phyloP scores from a whole-genome alignment of 2,888 invertebrate species.

The Acrobasis consociella region DNA sequence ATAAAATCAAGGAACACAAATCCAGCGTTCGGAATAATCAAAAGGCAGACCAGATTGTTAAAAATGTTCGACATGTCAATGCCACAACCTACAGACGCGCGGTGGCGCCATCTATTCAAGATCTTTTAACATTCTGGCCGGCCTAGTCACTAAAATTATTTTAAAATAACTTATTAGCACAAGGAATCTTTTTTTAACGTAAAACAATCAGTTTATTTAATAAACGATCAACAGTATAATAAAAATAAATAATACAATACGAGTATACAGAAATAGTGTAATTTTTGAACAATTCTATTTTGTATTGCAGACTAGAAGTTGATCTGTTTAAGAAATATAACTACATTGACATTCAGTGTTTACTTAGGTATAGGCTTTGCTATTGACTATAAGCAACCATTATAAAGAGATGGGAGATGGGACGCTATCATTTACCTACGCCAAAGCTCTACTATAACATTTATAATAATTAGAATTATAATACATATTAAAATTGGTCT shows the following conservation, averaged over 20 bases:
- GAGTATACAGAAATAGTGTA: slow-evolving; percentile 22
- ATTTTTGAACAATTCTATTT: slow-evolving; percentile 22
- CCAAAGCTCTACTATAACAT: too few relatives aligned
- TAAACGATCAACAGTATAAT: slow-evolving; percentile 40
- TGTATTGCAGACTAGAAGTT: slow-evolving; percentile 19
- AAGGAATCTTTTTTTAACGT: slow-evolving; percentile 39
- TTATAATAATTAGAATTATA: too few relatives aligned
- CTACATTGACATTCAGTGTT: too few relatives aligned
- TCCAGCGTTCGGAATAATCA: slow-evolving; percentile 43
- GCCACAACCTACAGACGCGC: too few relatives aligned
- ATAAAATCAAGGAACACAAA: slow-evolving; percentile 52
- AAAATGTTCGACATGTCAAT: too few relatives aligned
- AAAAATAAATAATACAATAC: slow-evolving; percentile 29
- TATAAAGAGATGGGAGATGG: too few relatives aligned
- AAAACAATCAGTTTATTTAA: slow-evolving; percentile 55
- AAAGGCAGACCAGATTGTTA: slow-evolving; percentile 22
- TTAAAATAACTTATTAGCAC: slow-evolving; percentile 53
- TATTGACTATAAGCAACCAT: too few relatives aligned
- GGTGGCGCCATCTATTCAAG: too few relatives aligned
- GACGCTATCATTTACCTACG: too few relatives aligned
- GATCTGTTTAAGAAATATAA: slow-evolving; percentile 10
- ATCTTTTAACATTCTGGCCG: too few relatives aligned
- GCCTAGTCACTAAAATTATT: slow-evolving; percentile 38
- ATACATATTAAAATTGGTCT: too few relatives aligned
- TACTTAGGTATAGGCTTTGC: too few relatives aligned